Percentiles rank a stretch among this genome's conserved stretches.
phyloP scores from a whole-genome alignment of 2,888 invertebrate genomes.

The Alcis repandata region DNA sequence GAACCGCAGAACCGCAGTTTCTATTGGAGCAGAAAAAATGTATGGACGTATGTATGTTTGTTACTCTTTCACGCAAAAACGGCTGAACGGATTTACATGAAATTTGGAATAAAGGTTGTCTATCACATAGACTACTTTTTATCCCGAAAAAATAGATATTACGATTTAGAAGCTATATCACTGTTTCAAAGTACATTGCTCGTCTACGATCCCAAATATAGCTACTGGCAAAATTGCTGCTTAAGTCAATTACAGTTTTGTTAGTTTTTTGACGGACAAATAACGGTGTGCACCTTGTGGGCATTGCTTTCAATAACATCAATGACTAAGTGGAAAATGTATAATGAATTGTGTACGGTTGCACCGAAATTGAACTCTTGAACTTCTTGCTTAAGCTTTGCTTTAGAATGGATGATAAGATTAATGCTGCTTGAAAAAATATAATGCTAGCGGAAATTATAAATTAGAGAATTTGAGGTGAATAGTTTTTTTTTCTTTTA shows the following conservation, averaged over 20 bases:
- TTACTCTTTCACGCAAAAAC: too few species aligned
- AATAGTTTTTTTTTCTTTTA: too few species aligned
- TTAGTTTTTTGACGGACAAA: slow-evolving; percentile 64
- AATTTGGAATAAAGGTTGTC: too few species aligned
- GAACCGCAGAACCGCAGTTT: too few species aligned
- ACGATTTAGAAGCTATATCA: slow-evolving; percentile 10
- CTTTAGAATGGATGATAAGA: slow-evolving; percentile 18
- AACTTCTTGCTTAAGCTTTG: slow-evolving; percentile 44
- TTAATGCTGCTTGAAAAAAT: neutral
- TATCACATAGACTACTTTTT: too few species aligned
- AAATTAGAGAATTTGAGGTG: neutral
- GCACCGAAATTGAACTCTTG: slow-evolving; percentile 43
- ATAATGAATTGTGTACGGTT: slow-evolving; percentile 43
- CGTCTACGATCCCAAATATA: slow-evolving; percentile 43
- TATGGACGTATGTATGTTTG: too few species aligned
- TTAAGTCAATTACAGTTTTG: slow-evolving; percentile 70
- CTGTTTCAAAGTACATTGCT: slow-evolving; percentile 43
- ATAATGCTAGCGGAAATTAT: neutral
- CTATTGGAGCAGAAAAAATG: too few species aligned
- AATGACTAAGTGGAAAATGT: slow-evolving; percentile 44
- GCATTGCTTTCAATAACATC: slow-evolving; percentile 34
- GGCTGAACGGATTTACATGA: too few species aligned
- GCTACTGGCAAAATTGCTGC: slow-evolving; percentile 76
- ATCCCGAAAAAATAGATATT: too few species aligned
- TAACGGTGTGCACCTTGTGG: slow-evolving; percentile 52